These are phyloP conservation scores for Protodeltote pygarga DNA, from an alignment of 2,888 invertebrate genomes.

Conservation along the genomic window DNA sequence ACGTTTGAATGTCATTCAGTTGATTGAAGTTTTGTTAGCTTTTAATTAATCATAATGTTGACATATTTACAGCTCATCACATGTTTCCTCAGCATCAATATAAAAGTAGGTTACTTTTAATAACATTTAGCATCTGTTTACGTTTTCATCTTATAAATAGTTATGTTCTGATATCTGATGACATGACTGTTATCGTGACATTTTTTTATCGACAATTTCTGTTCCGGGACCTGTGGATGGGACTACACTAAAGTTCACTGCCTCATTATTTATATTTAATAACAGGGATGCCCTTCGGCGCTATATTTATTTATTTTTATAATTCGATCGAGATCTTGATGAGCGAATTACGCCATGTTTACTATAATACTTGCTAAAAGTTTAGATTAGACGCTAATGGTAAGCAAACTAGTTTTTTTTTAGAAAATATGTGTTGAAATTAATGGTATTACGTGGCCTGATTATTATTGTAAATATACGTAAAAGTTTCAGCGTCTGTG, in stretches of 20 bases:
- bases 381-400: constrained; percentile 8
- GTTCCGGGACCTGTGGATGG: constrained; percentile 15
- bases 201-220: too few species aligned
- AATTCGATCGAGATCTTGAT: constrained; percentile 19
- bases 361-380: constrained; percentile 5
- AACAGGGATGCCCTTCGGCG: constrained; percentile 22
- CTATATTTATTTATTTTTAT: constrained; percentile 21
- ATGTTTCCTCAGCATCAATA: constrained; percentile 8
- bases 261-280: constrained; percentile 36
- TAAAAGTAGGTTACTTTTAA: constrained; percentile 7
- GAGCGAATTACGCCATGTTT: constrained; percentile 23
- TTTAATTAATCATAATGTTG: constrained; percentile 24
- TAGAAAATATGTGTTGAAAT: constrained; percentile 3
- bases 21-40: constrained; percentile 29
- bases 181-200: constrained; percentile 27
- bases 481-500: not conserved
- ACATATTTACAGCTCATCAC: constrained; percentile 23
- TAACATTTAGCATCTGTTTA: constrained; percentile 8
- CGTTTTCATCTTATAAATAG: constrained; percentile 17
- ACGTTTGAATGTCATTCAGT: constrained; percentile 31
- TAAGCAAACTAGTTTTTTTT: constrained; percentile 4
- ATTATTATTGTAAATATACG: constrained; percentile 1
- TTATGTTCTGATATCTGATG: constrained; percentile 16
- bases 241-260: constrained; percentile 13
- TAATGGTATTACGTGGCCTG: not conserved